A percentile compares a stretch with the other conserved stretches of the same genome.
phyloP scores from a whole-genome alignment of 2,797 vertebrate species.

The Chiloscyllium punctatum region DNA sequence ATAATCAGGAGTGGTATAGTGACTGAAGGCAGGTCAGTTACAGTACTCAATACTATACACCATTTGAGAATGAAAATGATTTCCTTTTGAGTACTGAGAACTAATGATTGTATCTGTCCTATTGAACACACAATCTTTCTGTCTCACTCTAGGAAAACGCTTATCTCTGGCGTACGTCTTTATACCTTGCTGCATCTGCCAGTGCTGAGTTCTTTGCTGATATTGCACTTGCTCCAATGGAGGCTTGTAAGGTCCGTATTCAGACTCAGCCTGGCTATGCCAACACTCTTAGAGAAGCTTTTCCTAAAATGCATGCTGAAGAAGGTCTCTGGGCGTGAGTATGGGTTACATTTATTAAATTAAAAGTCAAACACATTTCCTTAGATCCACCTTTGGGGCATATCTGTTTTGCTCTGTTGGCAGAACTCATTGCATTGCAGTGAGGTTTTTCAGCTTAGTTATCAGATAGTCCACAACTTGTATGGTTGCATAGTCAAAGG shows the following conservation, averaged over 20 bases:
- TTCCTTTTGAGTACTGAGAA: background rate
- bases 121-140: background rate
- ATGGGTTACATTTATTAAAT: background rate
- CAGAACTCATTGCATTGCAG: constrained; percentile 43
- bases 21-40: background rate
- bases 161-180: constrained; percentile 88
- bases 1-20: background rate
- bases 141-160: constrained; percentile 72
- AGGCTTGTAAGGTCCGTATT: constrained; percentile 92
- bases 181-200: constrained; percentile 91
- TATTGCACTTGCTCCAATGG: constrained; percentile 95
- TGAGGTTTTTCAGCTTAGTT: constrained; percentile 60
- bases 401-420: constrained; percentile 32
- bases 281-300: constrained; percentile 78
- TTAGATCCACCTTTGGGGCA: constrained; percentile 95
- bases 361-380: constrained; percentile 62
- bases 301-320: constrained; percentile 86
- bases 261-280: constrained; percentile 95
- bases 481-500: constrained; percentile 78
- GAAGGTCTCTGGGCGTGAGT: constrained; percentile 92
- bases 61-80: background rate
- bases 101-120: background rate
- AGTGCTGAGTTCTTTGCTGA: constrained; percentile 97
- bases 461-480: constrained; percentile 71
- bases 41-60: background rate